Base-by-base conservation (phyloP, 2,797 vertebrate species). In the Aphelocoma californica region DNA sequence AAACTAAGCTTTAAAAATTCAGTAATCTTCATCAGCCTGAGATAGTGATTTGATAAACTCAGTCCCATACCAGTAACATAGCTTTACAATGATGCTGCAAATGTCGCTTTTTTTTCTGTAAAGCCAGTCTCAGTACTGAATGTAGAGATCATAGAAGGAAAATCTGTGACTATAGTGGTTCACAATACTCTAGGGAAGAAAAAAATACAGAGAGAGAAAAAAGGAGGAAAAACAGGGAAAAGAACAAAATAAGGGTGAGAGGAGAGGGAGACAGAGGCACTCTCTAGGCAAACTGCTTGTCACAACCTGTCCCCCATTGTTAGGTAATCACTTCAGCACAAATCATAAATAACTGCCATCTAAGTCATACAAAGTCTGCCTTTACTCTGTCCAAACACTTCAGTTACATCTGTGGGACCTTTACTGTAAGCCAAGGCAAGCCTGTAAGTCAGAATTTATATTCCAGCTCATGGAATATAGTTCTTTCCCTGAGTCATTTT, bases 31-130 rank as follows among this genome's bases (percentile, higher is more conserved):
- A 42, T 62, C 64, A 70, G 18, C 38, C 18, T 75, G 57, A 88
- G 56, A 34, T 1, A 45, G 24, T 44, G 58, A 61, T 64, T 73
- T 40, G 60, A 42, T 66, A 66, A 79, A 70, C 61, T 65, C 25
- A 58, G 21, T 45, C 7, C 10, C 5, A 0, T 62, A 54, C 38
- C 19, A 44, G 15, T 34, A 34, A 29, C 17, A 10, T 4, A 61
- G 23, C 2, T 8, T 4, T 79, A 69, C 10, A 67, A 10, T 0
- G 0, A 32, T 81, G 36, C 14, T 78, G 11, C 25, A n/a, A 44
- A 48, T 9, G 10, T 42, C 5, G 26, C 8, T 42, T 7, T 5
- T 28, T 81, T 67, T 78, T 26, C 36, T 60, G 31, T 62, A 66
- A 86, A 81, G 14, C 4, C 10, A 20, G 7, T 71, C 48, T 67